A percentile compares a stretch with the other conserved stretches of the same genome.
phyloP scores from a whole-genome alignment of 2,113 vertebrate species.

The Acinonyx jubatus region DNA sequence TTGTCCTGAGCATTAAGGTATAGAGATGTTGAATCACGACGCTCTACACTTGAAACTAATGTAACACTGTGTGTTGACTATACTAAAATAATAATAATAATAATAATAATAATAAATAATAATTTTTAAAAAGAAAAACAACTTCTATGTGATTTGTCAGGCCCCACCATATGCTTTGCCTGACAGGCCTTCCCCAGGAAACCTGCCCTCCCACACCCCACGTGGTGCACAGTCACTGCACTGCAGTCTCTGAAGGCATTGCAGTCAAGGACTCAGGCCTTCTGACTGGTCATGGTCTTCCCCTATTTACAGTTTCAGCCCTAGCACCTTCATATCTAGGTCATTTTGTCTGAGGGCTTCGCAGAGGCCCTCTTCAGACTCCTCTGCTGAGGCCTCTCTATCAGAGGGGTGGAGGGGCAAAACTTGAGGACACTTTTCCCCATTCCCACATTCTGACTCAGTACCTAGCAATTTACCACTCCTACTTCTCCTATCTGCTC shows the following conservation, averaged over 20 bases:
- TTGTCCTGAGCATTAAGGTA: not conserved
- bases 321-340: no score
- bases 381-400: not conserved
- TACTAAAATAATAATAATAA: not conserved
- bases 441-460: not conserved
- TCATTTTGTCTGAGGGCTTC: not conserved
- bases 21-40: not conserved
- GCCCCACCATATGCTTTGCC: not conserved
- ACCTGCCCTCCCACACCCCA: not conserved
- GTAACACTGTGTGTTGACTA: not conserved
- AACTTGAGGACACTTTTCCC: not conserved
- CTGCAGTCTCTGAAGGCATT: not conserved
- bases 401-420: fast-evolving
- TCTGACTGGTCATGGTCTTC: fast-evolving
- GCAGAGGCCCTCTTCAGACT: not conserved
- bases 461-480: not conserved
- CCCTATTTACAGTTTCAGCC: fast-evolving
- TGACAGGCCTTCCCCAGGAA: not conserved
- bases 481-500: no score
- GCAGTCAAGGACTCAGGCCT: no score
- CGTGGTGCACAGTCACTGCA: fast-evolving
- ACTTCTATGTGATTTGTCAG: not conserved
- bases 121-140: not conserved
- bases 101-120: no score
- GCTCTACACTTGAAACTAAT: not conserved